These are phyloP conservation scores for Microtus ochrogaster DNA, from an alignment of 2,113 vertebrate species.

Conservation along the genomic window DNA sequence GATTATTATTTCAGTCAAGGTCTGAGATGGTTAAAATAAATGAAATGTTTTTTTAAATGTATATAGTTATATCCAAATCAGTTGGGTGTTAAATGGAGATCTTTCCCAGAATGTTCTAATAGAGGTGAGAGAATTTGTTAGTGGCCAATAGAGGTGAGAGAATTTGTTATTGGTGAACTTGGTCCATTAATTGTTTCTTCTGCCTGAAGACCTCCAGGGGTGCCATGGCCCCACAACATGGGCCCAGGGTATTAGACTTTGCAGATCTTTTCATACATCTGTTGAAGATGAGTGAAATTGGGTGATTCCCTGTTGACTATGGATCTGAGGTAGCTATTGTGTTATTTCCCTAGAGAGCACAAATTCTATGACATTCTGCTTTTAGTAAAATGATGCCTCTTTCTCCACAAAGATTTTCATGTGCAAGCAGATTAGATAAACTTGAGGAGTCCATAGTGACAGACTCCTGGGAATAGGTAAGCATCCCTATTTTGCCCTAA, in stretches of 20 bases:
- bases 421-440: slow-evolving; percentile 65
- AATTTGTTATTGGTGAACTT: slow-evolving; percentile 70
- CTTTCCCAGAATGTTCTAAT: slow-evolving; percentile 26
- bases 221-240: neutral
- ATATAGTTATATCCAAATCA: slow-evolving; percentile 44
- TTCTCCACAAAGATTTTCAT: slow-evolving; percentile 71
- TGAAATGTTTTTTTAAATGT: slow-evolving; percentile 55
- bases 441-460: slow-evolving; percentile 38
- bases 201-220: slow-evolving; percentile 38
- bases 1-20: neutral
- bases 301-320: slow-evolving; percentile 62
- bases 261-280: slow-evolving; percentile 55
- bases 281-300: slow-evolving; percentile 59
- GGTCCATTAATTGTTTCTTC: slow-evolving; percentile 69
- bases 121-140: slow-evolving; percentile 74
- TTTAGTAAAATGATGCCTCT: slow-evolving; percentile 77
- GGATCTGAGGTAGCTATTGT: slow-evolving; percentile 60
- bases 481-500: slow-evolving; percentile 48
- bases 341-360: slow-evolving; percentile 74
- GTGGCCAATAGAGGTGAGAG: slow-evolving; percentile 60
- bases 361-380: slow-evolving; percentile 67
- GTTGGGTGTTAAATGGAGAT: slow-evolving; percentile 45
- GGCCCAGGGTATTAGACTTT: slow-evolving; percentile 45
- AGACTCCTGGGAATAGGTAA: slow-evolving; percentile 62
- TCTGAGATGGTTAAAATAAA: slow-evolving; percentile 39